These are phyloP conservation scores for Nephrotoma appendiculata DNA, from an alignment of 2,888 invertebrate genomes.

Conservation along the genomic window DNA sequence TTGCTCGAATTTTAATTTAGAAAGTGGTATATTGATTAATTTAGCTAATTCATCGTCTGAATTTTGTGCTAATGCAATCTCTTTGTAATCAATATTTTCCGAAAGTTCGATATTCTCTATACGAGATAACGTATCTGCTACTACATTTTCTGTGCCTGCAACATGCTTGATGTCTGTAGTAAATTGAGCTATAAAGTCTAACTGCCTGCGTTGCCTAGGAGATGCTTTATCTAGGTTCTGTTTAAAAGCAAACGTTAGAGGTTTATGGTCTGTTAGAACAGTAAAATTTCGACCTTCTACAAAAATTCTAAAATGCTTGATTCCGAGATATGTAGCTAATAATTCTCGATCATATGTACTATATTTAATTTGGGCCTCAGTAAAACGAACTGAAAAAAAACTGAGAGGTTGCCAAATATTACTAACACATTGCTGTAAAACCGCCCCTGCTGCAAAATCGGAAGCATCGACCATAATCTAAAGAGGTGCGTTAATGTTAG, in stretches of 20 bases:
- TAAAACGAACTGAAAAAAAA: constrained; percentile 17
- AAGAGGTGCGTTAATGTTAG: neutral
- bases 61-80: neutral
- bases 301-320: too few relatives aligned
- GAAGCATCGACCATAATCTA: constrained; percentile 18
- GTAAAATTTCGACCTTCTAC: too few relatives aligned
- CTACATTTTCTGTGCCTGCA: neutral
- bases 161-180: neutral
- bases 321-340: neutral
- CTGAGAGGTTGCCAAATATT: too few relatives aligned
- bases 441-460: constrained; percentile 21
- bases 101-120: neutral
- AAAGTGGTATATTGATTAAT: too few relatives aligned
- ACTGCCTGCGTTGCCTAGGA: too few relatives aligned
- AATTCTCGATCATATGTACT: constrained; percentile 24
- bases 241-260: constrained; percentile 16
- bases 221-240: too few relatives aligned
- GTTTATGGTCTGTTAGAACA: constrained; percentile 7
- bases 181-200: constrained; percentile 7
- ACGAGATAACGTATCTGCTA: neutral
- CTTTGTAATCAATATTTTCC: neutral
- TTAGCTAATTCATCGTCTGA: too few relatives aligned
- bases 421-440: too few relatives aligned
- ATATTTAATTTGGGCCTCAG: too few relatives aligned
- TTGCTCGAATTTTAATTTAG: too few relatives aligned